Evolutionary conservation across 2,888 invertebrate species (phyloP), one percentile per base, ranked within the genome.

Genomic region (Thereva nobilitata): DNA sequence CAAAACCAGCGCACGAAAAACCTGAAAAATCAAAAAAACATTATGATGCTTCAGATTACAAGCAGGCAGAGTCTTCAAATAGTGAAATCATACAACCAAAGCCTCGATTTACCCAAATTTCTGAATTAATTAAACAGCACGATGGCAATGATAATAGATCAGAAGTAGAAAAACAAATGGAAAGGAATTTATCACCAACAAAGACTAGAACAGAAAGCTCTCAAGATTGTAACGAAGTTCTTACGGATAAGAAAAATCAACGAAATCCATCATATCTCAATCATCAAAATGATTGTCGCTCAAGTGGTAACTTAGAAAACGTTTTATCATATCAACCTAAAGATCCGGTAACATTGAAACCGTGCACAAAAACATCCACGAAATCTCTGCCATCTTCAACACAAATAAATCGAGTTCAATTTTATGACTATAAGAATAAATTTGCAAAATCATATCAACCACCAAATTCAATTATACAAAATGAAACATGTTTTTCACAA

Each of bases 391-490:
- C 23, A 7, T 35, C 66, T 23, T 12, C 47, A 12, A 47, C n/a
- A 8, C 34, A 8, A 8, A 37, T 0, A 3, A 64, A 64, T 38
- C 53, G 57, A 1, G 83, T 83, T 1, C 79, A 81, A 69, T 82
- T 80, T 72, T 84, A 82, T 70, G 84, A 85, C 73, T 82, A 83
- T 70, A 76, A 78, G 38, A 84, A 83, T 70, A 81, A 82, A 70
- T 83, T 80, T 72, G 56, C 73, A 3, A 79, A 79, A 42, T 73
- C 77, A n/a, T 80, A 80, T 67, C 70, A 76, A 9, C 77, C 74
- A 5, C 72, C 77, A 4, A 64, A 72, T 37, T 76, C 81, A 0
- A 81, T 83, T 61, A 79, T 76, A 72, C 23, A 45, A 40, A 40
- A 6, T 42, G 54, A 69, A 53, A 38, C 50, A 23, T 45, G 38